Evolutionary conservation across 2,888 invertebrate genomes (phyloP).

Genomic region (Agonopterix alstromeriana): DNA sequence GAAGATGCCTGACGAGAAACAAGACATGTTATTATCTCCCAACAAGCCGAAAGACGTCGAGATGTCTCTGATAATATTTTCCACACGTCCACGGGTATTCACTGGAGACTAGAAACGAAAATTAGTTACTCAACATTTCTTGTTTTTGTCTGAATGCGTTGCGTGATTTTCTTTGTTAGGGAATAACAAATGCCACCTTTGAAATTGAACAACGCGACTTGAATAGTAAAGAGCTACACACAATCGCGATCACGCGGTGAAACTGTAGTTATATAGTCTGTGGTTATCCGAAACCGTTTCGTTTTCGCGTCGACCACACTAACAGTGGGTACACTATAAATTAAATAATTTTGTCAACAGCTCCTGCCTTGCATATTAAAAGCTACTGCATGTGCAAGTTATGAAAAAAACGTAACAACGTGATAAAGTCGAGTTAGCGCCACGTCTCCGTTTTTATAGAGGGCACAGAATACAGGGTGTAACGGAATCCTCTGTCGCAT

Average conservation of each 20-base stretch:
- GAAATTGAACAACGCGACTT: conserved; percentile 64
- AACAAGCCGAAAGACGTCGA: conserved; percentile 59
- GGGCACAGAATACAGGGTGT: conserved; percentile 13
- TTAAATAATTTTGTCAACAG: conserved; percentile 14
- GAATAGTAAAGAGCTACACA: conserved; percentile 52
- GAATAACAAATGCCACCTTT: conserved; percentile 67
- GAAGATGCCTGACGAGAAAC: conserved; percentile 53
- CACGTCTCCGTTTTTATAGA: conserved; percentile 18
- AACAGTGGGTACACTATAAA: conserved; percentile 6
- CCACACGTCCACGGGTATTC: conserved; percentile 72
- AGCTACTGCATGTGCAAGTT: conserved; percentile 10
- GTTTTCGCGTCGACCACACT: too few relatives aligned
- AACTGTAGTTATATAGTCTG: background rate
- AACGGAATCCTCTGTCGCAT: conserved; percentile 50
- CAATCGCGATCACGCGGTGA: conserved; percentile 15
- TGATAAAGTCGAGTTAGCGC: conserved; percentile 28
- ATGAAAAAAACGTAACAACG: conserved; percentile 21
- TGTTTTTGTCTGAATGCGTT: conserved; percentile 64
- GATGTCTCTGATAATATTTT: conserved; percentile 63
- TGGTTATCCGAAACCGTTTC: background rate
- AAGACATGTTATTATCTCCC: conserved; percentile 73
- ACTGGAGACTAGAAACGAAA: conserved; percentile 69
- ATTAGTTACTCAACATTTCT: conserved; percentile 73
- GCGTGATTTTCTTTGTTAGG: conserved; percentile 73
- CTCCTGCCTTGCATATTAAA: conserved; percentile 14